Base-by-base conservation (phyloP, 2,113 vertebrate species). In the Triplophysa dalaica region DNA sequence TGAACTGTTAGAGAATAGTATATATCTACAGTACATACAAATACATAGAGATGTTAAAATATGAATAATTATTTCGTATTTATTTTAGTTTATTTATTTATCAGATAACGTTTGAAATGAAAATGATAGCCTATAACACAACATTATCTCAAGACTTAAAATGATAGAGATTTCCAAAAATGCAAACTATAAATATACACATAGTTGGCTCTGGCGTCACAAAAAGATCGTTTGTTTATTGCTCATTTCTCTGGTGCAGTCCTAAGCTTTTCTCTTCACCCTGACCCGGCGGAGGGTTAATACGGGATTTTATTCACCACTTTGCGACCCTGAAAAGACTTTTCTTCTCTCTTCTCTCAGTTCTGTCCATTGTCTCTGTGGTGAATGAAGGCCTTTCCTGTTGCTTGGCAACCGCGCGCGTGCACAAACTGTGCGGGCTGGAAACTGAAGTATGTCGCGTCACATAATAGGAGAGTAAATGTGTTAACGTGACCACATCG, bases 281-380 rank as follows among this genome's bases (percentile, higher is more conserved):
- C 41, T 48, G 41, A 48, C 21, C 7, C 70, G 2, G 52, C n/a
- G n/a, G 26, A 19, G 29, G 43, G 38, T 26, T 48, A 26, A 19
- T 48, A 48, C 21, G 22, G 26, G 38, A 48, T 48, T 75, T 38
- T 13, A 45, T 62, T 75, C 58, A 62, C 61, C 86, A 56, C 73
- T 70, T 66, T 52, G 24, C 19, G 24, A 64, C 72, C 72, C 58
- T 75, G 72, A 62, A 61, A 61, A 21, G 41, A 21, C 61, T 73
- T 43, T 69, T n/a, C 50, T 52, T 52, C 16, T 45, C 56, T 16
- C 70, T 24, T 63, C 13, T 63, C 58, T 63, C 72, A 7, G 21
- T 61, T 75, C 45, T 62, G 72, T 75, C 72, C 62, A 48, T 75
- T 75, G 72, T 75, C 58, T 48, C 58, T 26, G 73, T 7, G 73